These are phyloP conservation scores for Tympanoctomys barrerae DNA, from an alignment of 2,797 vertebrate species.

Conservation along the genomic window DNA sequence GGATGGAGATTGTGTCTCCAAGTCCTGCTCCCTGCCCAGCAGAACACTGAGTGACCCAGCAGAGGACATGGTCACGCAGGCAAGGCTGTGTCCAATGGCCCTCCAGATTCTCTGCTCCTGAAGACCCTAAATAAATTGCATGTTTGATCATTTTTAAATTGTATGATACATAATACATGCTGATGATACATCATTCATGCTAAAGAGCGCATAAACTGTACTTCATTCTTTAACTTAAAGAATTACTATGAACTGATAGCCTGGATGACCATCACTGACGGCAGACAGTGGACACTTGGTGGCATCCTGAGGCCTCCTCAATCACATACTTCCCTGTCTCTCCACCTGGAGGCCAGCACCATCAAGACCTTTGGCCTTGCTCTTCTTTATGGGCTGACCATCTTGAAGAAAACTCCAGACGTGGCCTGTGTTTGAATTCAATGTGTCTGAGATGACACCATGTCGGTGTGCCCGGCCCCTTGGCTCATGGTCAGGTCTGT, in stretches of 20 bases:
- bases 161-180: not conserved
- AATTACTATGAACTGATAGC: not conserved
- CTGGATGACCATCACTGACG: not conserved
- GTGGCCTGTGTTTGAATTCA: not conserved
- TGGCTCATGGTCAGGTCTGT: not conserved
- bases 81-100: not conserved
- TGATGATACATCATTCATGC: not conserved
- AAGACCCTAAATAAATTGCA: not conserved
- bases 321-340: not conserved
- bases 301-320: not conserved
- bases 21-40: not conserved
- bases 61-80: not conserved
- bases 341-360: rapidly evolving
- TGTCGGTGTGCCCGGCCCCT: not conserved
- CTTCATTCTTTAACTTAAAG: not conserved
- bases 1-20: constrained; percentile 67
- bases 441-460: rapidly evolving
- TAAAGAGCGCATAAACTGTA: not conserved
- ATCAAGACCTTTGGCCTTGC: not conserved
- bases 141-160: not conserved
- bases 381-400: not conserved
- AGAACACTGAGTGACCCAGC: constrained; percentile 68
- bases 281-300: not conserved
- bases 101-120: not conserved
- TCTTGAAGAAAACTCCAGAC: not conserved